phyloP scores from a whole-genome alignment of 1,140 invertebrate species.

The Steinernema khuongi region DNA sequence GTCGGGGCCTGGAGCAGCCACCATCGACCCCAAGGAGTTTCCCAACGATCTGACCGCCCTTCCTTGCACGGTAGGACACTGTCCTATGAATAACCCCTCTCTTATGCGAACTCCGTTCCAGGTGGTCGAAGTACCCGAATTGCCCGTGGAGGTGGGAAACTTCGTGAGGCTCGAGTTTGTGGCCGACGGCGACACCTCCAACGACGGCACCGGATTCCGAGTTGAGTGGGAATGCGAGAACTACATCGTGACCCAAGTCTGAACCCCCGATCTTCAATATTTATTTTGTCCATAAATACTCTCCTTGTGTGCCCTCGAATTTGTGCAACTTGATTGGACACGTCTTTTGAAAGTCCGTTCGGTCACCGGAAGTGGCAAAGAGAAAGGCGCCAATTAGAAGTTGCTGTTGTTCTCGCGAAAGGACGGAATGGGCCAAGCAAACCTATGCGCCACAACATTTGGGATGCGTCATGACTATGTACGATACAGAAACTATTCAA shows the following conservation, averaged over 20 bases:
- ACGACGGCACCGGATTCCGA: conserved; percentile 14
- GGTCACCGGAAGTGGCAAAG: no score
- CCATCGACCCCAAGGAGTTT: neutral
- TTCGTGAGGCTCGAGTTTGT: neutral
- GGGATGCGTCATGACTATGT: no score
- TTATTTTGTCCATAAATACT: neutral
- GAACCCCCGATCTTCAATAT: neutral
- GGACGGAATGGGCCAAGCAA: no score
- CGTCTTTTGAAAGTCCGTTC: no score
- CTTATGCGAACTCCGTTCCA: neutral
- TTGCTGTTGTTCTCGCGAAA: no score
- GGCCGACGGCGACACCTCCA: neutral
- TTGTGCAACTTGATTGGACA: neutral
- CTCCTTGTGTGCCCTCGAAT: neutral
- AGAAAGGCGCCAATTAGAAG: no score
- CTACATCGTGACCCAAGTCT: neutral
- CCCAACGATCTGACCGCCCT: neutral
- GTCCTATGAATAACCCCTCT: neutral
- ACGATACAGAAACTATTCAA: no score
- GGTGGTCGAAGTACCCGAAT: neutral
- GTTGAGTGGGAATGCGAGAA: conserved; percentile 2
- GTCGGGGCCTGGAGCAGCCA: neutral
- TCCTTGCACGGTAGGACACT: neutral
- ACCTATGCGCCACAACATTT: no score
- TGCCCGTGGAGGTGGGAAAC: neutral